Evolutionary conservation across 1,140 invertebrate species (phyloP).

Genomic region (Ganaspis sp.): DNA sequence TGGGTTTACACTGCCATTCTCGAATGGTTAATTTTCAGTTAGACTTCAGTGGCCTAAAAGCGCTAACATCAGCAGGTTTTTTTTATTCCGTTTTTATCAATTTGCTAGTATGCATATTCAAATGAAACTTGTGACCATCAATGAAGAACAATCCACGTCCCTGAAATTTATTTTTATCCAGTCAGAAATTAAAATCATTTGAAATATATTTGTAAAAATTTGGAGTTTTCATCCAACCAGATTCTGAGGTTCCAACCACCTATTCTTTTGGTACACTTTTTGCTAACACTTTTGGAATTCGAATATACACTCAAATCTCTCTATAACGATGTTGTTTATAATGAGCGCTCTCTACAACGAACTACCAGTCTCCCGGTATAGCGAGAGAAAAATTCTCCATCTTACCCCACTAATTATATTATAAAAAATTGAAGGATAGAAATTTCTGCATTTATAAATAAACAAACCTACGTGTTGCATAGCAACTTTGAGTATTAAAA

Average conservation of each 20-base stretch:
- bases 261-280: neutral
- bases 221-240: slow-evolving; percentile 69
- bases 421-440: too few species aligned
- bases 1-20: slow-evolving; percentile 38
- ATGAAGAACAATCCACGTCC: slow-evolving; percentile 64
- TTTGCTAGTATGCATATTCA: slow-evolving; percentile 56
- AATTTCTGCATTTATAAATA: too few species aligned
- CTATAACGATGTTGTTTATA: too few species aligned
- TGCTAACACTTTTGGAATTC: slow-evolving; percentile 44
- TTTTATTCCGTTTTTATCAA: slow-evolving; percentile 67
- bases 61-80: slow-evolving; percentile 68
- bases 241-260: slow-evolving; percentile 63
- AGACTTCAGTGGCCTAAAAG: slow-evolving; percentile 65
- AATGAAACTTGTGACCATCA: slow-evolving; percentile 57
- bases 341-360: too few species aligned
- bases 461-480: too few species aligned
- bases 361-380: too few species aligned
- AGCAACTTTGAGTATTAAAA: too few species aligned
- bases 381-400: too few species aligned
- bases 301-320: too few species aligned
- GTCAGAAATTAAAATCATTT: slow-evolving; percentile 66
- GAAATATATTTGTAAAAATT: slow-evolving; percentile 72
- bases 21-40: slow-evolving; percentile 55
- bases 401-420: too few species aligned
- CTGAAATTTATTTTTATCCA: slow-evolving; percentile 53